phyloP scores from a whole-genome alignment of 2,797 vertebrate genomes.

The Myotis daubentonii region DNA sequence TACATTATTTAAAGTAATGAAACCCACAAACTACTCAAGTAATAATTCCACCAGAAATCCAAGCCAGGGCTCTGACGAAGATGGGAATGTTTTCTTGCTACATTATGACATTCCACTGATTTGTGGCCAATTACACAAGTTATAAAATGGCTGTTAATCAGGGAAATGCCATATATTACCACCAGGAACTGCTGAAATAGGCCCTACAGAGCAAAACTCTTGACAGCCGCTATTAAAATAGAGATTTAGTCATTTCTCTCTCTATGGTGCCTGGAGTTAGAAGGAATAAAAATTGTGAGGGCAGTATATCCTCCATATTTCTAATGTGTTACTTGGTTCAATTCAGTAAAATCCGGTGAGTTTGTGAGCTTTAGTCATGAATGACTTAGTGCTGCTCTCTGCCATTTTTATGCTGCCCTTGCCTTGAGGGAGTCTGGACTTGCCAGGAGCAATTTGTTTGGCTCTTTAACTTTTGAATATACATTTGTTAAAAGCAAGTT shows the following conservation, averaged over 20 bases:
- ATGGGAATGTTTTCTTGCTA: constrained; percentile 83
- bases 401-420: constrained; percentile 68
- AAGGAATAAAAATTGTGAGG: constrained; percentile 73
- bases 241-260: constrained; percentile 83
- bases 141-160: constrained; percentile 87
- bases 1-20: constrained; percentile 85
- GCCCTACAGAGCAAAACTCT: constrained; percentile 84
- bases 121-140: constrained; percentile 86
- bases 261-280: constrained; percentile 71
- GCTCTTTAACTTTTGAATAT: constrained; percentile 77
- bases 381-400: constrained; percentile 71
- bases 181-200: constrained; percentile 84
- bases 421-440: constrained; percentile 75
- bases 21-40: constrained; percentile 78
- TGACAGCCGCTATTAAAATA: constrained; percentile 85
- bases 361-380: constrained; percentile 63
- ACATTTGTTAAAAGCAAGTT: constrained; percentile 76
- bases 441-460: constrained; percentile 81
- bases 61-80: constrained; percentile 72
- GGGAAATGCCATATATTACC: constrained; percentile 81
- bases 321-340: constrained; percentile 67
- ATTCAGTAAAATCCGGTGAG: constrained; percentile 31
- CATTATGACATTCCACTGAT: constrained; percentile 82
- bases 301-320: constrained; percentile 68
- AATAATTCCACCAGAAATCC: constrained; percentile 78